phyloP scores from a whole-genome alignment of 37 sponge, comb jelly and placozoan species.

The Ianthella basta region DNA sequence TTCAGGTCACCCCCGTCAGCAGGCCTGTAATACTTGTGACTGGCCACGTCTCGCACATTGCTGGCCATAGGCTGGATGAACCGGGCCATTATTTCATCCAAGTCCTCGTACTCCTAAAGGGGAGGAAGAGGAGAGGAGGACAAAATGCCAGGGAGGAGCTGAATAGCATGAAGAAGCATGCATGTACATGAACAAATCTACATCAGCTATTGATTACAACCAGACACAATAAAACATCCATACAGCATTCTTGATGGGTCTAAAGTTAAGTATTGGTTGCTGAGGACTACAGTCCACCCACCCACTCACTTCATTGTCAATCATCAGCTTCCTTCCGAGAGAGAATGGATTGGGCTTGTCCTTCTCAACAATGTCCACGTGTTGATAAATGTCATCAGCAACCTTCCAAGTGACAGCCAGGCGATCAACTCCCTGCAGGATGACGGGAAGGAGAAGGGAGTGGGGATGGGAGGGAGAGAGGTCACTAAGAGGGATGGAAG shows the following conservation, averaged over 20 bases:
- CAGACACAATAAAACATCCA: too few species aligned
- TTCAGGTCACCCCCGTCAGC: slow-evolving; percentile 63
- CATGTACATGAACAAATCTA: too few species aligned
- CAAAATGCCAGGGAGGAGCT: too few species aligned
- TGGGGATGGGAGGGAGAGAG: neutral
- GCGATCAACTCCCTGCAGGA: slow-evolving; percentile 75
- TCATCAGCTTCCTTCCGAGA: slow-evolving; percentile 83
- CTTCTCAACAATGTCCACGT: slow-evolving; percentile 91
- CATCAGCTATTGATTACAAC: too few species aligned
- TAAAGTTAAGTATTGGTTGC: too few species aligned
- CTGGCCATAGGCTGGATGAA: slow-evolving; percentile 91
- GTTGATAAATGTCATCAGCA: slow-evolving; percentile 78
- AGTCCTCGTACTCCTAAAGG: slow-evolving; percentile 91
- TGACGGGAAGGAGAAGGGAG: too few species aligned
- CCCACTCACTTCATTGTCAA: slow-evolving; percentile 81
- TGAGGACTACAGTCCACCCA: too few species aligned
- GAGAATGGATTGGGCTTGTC: slow-evolving; percentile 88
- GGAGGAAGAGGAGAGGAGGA: neutral
- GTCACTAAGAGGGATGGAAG: too few species aligned
- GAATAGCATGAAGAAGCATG: too few species aligned
- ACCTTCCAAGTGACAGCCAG: slow-evolving; percentile 95
- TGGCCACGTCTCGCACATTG: slow-evolving; percentile 72
- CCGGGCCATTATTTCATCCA: slow-evolving; percentile 98
- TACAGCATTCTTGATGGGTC: too few species aligned
- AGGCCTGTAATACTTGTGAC: slow-evolving; percentile 73